Evolutionary conservation across 2,797 vertebrate genomes (phyloP), one percentile per base, ranked within the genome.

Genomic region (Phrynocephalus forsythii): DNA sequence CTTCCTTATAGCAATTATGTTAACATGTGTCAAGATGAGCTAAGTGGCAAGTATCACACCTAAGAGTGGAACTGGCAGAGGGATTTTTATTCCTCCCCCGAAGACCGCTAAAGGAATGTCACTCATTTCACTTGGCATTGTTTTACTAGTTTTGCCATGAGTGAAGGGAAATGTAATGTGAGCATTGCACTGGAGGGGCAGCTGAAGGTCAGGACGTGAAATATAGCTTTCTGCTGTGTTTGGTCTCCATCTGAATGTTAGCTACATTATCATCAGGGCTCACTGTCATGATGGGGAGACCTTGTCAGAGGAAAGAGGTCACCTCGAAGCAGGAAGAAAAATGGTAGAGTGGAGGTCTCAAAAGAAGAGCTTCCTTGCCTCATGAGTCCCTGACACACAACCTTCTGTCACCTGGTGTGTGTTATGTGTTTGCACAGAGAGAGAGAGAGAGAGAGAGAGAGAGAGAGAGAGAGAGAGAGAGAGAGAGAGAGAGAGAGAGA

Each of bases 181-280:
- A 91, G 91, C 93, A 76, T 93, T 94, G 92, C 91, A 92, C 92
- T 94, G 76, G 94, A 95, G 94, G 94, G 95, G 94, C 93, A 96
- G 92, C 93, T 96, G 95, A 95, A 96, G 95, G 95, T 96, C 95
- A 95, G 90, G 86, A 95, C 38, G 94, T 95, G 95, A 95, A 96
- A 96, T 95, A 95, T 94, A 91, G 94, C 94, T 95, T 94, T 94
- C 94, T 95, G 88, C 94, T 91, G 94, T 91, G 91, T 94, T 94
- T 94, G 94, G 94, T 95, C 94, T 94, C 93, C 88, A 95, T 93
- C 91, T 94, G 95, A 94, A 94, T 94, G 94, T 93, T 96, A 95
- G 94, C 94, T 95, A 91, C 93, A 94, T 96, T 95, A 95, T 93
- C 93, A 93, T 95, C 91, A 90, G 92, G 92, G 92, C 93, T 95